A percentile compares a stretch with the other conserved stretches of the same genome.
phyloP scores from a whole-genome alignment of 2,797 vertebrate genomes.

The Synanceia verrucosa region DNA sequence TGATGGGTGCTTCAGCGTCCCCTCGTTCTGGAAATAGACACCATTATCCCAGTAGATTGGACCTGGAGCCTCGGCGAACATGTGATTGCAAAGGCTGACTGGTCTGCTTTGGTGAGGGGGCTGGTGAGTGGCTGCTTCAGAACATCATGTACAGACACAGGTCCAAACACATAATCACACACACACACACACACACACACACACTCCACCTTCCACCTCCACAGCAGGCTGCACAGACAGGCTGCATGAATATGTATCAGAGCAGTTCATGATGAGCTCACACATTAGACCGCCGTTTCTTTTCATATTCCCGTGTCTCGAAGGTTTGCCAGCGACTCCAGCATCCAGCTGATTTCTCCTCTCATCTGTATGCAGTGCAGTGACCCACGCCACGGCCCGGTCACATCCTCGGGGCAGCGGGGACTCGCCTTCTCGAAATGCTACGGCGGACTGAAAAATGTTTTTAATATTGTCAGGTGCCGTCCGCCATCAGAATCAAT shows the following conservation, averaged over 20 bases:
- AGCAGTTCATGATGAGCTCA: constrained; percentile 57
- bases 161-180: constrained; percentile 61
- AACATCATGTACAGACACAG: constrained; percentile 68
- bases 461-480: constrained; percentile 34
- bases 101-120: constrained; percentile 53
- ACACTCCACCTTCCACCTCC: constrained; percentile 68
- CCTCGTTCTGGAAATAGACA: constrained; percentile 53
- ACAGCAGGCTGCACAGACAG: constrained; percentile 67
- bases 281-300: constrained; percentile 35
- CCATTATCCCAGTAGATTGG: constrained; percentile 42
- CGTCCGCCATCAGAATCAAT: constrained; percentile 19
- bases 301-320: constrained; percentile 30
- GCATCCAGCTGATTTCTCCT: constrained; percentile 46
- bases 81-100: constrained; percentile 46
- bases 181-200: constrained; percentile 20
- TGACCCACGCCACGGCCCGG: constrained; percentile 46
- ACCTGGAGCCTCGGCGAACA: constrained; percentile 39
- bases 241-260: constrained; percentile 70
- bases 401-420: constrained; percentile 33
- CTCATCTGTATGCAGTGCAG: constrained; percentile 40
- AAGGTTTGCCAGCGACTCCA: constrained; percentile 28
- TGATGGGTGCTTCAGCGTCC: constrained; percentile 5
- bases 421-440: constrained; percentile 31
- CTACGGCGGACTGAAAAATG: constrained; percentile 21
- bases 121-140: constrained; percentile 67